phyloP scores from a whole-genome alignment of 2,888 invertebrate genomes.

The Trachelus troglodyta region DNA sequence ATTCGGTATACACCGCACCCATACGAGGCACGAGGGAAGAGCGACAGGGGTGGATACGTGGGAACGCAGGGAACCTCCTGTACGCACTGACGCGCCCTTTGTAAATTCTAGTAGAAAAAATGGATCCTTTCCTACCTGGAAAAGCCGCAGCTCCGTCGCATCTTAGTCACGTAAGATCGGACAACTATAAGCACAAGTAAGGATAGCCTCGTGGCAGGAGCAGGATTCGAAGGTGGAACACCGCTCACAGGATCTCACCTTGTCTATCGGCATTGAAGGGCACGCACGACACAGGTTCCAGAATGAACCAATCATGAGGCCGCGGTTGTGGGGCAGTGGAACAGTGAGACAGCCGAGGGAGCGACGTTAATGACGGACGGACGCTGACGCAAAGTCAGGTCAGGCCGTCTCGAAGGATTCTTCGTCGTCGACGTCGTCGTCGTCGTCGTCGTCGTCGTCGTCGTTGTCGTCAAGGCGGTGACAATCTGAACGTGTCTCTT shows the following conservation, averaged over 20 bases:
- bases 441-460: slow-evolving; percentile 3
- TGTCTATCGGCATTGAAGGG: slow-evolving; percentile 96
- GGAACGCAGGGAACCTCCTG: slow-evolving; percentile 11
- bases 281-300: slow-evolving; percentile 97
- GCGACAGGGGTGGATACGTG: neutral
- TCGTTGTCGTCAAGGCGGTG: slow-evolving; percentile 16
- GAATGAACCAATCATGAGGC: slow-evolving; percentile 95
- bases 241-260: slow-evolving; percentile 73
- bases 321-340: slow-evolving; percentile 62
- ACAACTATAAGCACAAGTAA: neutral
- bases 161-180: neutral
- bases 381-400: slow-evolving; percentile 25
- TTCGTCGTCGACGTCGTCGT: neutral
- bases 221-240: neutral
- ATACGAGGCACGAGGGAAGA: slow-evolving; percentile 11
- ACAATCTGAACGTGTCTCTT: neutral
- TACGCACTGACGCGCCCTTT: neutral
- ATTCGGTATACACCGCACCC: slow-evolving; percentile 1
- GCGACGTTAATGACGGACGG: slow-evolving; percentile 37
- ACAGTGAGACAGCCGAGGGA: slow-evolving; percentile 52
- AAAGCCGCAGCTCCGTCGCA: neutral
- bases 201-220: neutral
- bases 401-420: neutral
- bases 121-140: neutral
- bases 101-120: neutral